phyloP scores from a whole-genome alignment of 2,888 invertebrate genomes.

The Lepidonotus clava region DNA sequence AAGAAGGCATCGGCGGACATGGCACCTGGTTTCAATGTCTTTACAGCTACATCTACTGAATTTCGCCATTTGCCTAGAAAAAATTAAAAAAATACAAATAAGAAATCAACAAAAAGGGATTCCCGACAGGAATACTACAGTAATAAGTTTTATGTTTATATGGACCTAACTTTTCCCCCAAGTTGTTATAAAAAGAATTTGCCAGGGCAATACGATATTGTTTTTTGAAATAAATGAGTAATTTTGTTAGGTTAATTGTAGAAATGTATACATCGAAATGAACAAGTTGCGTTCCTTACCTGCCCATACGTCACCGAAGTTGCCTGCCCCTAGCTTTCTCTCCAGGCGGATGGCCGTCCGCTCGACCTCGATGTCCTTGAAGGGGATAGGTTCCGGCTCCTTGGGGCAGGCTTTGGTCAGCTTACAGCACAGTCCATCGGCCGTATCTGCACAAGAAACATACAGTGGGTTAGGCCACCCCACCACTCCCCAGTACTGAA shows the following conservation, averaged over 20 bases:
- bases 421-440: slow-evolving; percentile 97
- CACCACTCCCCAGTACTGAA: too few relatives aligned
- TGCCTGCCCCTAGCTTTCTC: slow-evolving; percentile 94
- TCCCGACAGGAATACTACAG: too few relatives aligned
- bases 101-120: too few relatives aligned
- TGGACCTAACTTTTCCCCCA: too few relatives aligned
- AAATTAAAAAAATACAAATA: too few relatives aligned
- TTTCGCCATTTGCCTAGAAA: slow-evolving; percentile 90
- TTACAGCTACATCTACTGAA: slow-evolving; percentile 98
- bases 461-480: not conserved
- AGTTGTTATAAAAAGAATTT: too few relatives aligned
- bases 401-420: slow-evolving; percentile 96
- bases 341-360: slow-evolving; percentile 92
- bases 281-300: too few relatives aligned
- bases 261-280: too few relatives aligned
- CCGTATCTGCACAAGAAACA: slow-evolving; percentile 80
- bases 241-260: too few relatives aligned
- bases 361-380: slow-evolving; percentile 99
- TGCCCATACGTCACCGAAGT: slow-evolving; percentile 97
- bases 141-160: too few relatives aligned
- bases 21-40: slow-evolving; percentile 96
- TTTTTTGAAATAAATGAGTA: too few relatives aligned
- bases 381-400: slow-evolving; percentile 93
- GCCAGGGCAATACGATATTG: too few relatives aligned
- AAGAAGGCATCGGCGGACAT: slow-evolving; percentile 97